These are phyloP conservation scores for Eleginops maclovinus DNA, from an alignment of 2,113 vertebrate genomes.

Conservation along the genomic window DNA sequence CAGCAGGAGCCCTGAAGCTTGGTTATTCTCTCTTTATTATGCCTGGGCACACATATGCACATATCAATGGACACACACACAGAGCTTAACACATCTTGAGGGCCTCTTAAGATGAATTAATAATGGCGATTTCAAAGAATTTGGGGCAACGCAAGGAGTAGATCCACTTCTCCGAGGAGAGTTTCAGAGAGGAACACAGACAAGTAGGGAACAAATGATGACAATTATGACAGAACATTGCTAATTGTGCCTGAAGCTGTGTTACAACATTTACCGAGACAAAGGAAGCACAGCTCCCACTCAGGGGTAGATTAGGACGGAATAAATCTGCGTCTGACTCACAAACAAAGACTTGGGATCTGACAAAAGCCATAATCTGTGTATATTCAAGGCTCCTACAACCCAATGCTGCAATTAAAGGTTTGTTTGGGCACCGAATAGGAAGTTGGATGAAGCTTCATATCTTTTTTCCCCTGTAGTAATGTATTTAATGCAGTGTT, in stretches of 20 bases:
- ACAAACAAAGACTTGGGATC: not conserved
- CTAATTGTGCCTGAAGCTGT: constrained; percentile 14
- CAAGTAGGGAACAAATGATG: constrained; percentile 19
- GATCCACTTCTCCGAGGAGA: constrained; percentile 11
- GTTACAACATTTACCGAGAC: not conserved
- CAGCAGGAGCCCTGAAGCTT: constrained; percentile 38
- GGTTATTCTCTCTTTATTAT: not conserved
- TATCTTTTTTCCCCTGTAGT: not conserved
- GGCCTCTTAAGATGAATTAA: constrained; percentile 64
- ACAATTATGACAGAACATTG: not conserved
- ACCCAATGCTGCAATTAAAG: not conserved
- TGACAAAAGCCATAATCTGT: not conserved
- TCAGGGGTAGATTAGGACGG: constrained; percentile 15
- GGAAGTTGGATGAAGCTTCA: not conserved
- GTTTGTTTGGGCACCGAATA: not conserved
- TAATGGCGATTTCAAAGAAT: constrained; percentile 53
- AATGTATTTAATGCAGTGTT: not conserved
- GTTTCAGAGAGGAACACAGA: constrained; percentile 3
- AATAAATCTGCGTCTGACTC: constrained; percentile 8
- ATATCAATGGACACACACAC: not conserved
- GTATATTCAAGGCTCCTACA: not conserved
- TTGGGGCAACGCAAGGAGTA: constrained; percentile 39
- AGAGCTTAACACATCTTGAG: constrained; percentile 20
- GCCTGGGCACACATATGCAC: not conserved
- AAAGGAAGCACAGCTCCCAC: not conserved